A percentile compares a stretch with the other conserved stretches of the same genome.
phyloP scores from a whole-genome alignment of 2,888 invertebrate species.

The Tridacna crocea region DNA sequence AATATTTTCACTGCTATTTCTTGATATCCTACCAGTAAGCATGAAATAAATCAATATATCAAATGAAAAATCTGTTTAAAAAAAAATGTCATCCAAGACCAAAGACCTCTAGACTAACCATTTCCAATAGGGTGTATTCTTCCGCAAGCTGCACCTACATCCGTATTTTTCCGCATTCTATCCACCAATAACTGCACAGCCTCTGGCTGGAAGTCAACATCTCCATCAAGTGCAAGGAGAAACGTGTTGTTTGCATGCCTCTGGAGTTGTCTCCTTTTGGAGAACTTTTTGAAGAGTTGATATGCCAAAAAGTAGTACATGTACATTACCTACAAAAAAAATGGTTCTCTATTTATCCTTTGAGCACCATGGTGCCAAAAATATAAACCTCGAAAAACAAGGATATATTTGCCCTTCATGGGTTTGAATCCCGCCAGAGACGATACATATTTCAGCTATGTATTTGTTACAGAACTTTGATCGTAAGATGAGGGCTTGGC shows the following conservation, averaged over 20 bases:
- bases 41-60: no score
- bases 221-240: conserved; percentile 97
- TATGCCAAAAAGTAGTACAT: conserved; percentile 99
- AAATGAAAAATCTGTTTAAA: no score
- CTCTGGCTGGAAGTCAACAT: conserved; percentile 96
- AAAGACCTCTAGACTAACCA: conserved; percentile 83
- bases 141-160: conserved; percentile 98
- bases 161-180: conserved; percentile 98
- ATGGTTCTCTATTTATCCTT: neutral
- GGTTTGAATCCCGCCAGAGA: no score
- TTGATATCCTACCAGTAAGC: no score
- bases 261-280: conserved; percentile 93
- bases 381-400: neutral
- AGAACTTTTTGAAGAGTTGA: conserved; percentile 92
- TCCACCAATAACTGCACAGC: conserved; percentile 97
- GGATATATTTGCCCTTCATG: no score
- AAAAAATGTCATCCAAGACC: no score
- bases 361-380: neutral
- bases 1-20: no score
- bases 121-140: conserved; percentile 98
- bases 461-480: no score
- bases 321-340: conserved; percentile 96
- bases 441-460: no score
- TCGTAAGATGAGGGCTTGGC: no score
- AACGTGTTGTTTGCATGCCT: conserved; percentile 98